Conservation (phyloP, 2,113 vertebrate genomes). For the Orycteropus afer region DNA sequence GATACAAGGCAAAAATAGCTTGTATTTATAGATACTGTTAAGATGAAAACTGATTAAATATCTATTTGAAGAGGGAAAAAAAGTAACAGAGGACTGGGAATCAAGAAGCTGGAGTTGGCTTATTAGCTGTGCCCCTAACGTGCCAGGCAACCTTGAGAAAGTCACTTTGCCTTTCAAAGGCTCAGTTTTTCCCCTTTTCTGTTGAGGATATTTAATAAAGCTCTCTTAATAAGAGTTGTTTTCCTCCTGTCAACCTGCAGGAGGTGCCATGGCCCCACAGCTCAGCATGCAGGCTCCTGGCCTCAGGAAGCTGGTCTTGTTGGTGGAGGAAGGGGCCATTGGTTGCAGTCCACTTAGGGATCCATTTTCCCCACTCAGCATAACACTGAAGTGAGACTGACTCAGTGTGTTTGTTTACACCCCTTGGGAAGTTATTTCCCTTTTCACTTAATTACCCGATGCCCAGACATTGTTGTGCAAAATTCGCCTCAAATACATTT, state of each 20-base stretch:
- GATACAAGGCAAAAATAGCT: no score
- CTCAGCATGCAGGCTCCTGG: fast-evolving
- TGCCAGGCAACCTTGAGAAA: not conserved
- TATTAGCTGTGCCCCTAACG: not conserved
- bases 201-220: not conserved
- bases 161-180: not conserved
- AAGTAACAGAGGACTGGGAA: not conserved
- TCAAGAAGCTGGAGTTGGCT: not conserved
- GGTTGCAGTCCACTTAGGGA: conserved; percentile 48
- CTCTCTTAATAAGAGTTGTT: not conserved
- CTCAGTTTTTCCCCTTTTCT: not conserved
- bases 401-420: conserved; percentile 69
- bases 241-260: not conserved
- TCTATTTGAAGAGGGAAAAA: no score
- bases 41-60: no score
- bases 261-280: not conserved
- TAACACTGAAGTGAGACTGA: conserved; percentile 47
- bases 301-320: not conserved
- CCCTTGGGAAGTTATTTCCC: conserved; percentile 73
- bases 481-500: conserved; percentile 65
- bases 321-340: not conserved
- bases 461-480: conserved; percentile 71
- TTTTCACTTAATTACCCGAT: conserved; percentile 77
- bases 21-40: no score
- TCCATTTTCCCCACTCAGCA: conserved; percentile 71